phyloP scores from a whole-genome alignment of 2,888 invertebrate species.

The Xylota sylvarum region DNA sequence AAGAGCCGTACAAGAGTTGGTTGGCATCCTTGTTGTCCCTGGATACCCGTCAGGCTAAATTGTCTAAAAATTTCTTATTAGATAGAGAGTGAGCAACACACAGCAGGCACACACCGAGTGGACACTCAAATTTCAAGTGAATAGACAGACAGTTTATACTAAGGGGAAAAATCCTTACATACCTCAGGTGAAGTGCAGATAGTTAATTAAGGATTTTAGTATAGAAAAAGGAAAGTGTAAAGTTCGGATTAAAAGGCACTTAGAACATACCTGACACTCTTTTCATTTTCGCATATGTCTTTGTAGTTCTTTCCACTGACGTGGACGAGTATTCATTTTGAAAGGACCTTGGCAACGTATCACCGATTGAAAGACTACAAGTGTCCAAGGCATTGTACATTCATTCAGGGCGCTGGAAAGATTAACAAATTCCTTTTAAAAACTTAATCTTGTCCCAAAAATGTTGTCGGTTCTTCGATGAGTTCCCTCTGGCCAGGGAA shows the following conservation, averaged over 20 bases:
- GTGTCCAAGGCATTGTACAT: no score
- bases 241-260: constrained; percentile 13
- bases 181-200: not conserved
- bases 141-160: not conserved
- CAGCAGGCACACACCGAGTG: not conserved
- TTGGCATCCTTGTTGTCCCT: constrained; percentile 8
- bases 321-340: no score
- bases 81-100: not conserved
- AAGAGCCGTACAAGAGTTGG: constrained; percentile 6
- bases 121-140: constrained; percentile 31
- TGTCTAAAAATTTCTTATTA: constrained; percentile 28
- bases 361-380: no score
- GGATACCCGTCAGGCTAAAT: not conserved
- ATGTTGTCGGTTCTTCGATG: constrained; percentile 48
- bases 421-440: constrained; percentile 59
- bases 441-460: constrained; percentile 50
- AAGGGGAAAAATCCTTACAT: constrained; percentile 1
- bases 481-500: constrained; percentile 24
- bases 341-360: no score
- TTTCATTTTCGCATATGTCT: no score
- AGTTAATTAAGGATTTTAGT: constrained; percentile 15
- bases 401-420: not conserved
- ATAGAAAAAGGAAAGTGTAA: constrained; percentile 1
- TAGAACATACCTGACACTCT: not conserved
- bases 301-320: no score